Evolutionary conservation across 2,113 vertebrate genomes (phyloP).

Genomic region (Acrocephalus kingi): DNA sequence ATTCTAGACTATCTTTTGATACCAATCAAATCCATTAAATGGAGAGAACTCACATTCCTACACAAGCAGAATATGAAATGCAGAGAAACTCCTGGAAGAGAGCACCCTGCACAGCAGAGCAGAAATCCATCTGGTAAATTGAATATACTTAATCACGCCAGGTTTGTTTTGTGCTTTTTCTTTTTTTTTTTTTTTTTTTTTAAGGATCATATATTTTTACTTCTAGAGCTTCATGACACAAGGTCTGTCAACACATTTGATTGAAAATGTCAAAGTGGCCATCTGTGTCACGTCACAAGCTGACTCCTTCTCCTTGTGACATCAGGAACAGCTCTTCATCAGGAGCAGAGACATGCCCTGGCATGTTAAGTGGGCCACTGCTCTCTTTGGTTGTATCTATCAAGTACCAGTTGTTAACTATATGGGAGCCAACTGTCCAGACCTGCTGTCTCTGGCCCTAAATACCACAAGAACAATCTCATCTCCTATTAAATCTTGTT

Average conservation of each 20-base stretch:
- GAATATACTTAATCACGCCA: background rate
- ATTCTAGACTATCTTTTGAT: background rate
- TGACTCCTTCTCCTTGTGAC: background rate
- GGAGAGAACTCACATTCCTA: background rate
- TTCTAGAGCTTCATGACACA: background rate
- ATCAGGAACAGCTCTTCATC: background rate
- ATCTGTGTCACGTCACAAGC: background rate
- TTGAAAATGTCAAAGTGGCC: constrained; percentile 3
- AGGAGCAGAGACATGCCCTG: background rate
- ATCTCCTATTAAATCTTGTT: background rate
- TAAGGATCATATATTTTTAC: constrained; percentile 22
- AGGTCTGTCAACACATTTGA: constrained; percentile 9
- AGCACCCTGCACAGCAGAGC: background rate
- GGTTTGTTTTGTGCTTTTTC: background rate
- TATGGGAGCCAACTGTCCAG: background rate
- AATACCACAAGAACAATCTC: background rate
- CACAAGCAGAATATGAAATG: constrained; percentile 28
- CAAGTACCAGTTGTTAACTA: background rate
- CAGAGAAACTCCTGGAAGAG: background rate
- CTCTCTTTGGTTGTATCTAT: background rate
- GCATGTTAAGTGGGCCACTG: background rate
- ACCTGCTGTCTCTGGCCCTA: background rate
- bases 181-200: background rate
- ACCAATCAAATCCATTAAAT: background rate
- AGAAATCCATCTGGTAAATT: constrained; percentile 43